Evolutionary conservation across 2,797 vertebrate species (phyloP).

Genomic region (Ciconia nigra): DNA sequence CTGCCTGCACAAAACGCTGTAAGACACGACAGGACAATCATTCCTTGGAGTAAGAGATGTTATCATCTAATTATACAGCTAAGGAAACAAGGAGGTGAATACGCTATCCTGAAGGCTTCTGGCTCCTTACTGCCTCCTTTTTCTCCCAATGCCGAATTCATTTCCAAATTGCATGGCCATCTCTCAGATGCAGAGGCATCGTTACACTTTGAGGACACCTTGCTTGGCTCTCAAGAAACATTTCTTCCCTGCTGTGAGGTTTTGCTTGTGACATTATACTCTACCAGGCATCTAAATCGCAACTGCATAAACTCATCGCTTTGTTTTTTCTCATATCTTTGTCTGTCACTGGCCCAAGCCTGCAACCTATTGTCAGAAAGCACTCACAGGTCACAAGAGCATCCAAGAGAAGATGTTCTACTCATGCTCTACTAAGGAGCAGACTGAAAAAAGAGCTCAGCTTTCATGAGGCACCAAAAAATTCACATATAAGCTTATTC

Average conservation of each 20-base stretch:
- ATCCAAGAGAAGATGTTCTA: neutral
- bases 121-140: neutral
- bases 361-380: neutral
- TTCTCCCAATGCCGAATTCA: accelerated
- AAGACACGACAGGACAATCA: accelerated
- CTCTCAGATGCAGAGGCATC: neutral
- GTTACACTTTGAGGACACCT: neutral
- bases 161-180: neutral
- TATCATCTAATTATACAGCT: neutral
- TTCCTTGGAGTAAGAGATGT: neutral
- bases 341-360: neutral
- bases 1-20: neutral
- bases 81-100: neutral
- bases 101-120: neutral
- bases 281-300: neutral
- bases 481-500: neutral
- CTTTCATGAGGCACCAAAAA: neutral
- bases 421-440: neutral
- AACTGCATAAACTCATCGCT: neutral
- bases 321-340: neutral
- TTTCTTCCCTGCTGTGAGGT: neutral
- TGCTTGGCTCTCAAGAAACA: neutral
- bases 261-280: neutral
- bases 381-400: neutral
- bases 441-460: neutral